phyloP scores from a whole-genome alignment of 2,888 invertebrate species.

The Adineta ricciae region DNA sequence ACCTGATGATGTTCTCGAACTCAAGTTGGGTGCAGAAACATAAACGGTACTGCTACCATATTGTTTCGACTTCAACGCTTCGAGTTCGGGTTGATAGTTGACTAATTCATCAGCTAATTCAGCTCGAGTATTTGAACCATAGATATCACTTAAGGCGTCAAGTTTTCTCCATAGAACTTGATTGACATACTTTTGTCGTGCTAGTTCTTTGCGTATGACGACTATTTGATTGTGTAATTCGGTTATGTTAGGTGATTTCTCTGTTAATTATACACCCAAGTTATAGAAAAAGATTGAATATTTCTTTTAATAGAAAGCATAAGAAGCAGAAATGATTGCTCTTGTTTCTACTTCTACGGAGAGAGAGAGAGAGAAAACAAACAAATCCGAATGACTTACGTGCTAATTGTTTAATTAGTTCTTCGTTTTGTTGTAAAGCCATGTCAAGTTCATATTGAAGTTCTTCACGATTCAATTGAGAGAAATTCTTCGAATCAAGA shows the following conservation, averaged over 20 bases:
- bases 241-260: constrained; percentile 8
- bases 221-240: constrained; percentile 14
- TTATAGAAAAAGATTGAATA: not conserved
- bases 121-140: constrained; percentile 13
- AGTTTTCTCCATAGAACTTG: constrained; percentile 18
- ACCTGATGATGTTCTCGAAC: constrained; percentile 13
- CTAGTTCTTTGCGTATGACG: constrained; percentile 8
- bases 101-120: constrained; percentile 1
- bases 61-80: not conserved
- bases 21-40: not conserved
- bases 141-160: not conserved
- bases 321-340: not conserved
- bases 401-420: not conserved
- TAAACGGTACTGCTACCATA: too few relatives aligned
- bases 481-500: not conserved
- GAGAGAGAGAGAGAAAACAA: not conserved
- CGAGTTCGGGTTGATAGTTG: not conserved
- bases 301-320: not conserved
- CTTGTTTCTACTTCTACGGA: not conserved
- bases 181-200: not conserved
- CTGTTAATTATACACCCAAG: not conserved
- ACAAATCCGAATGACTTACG: too few relatives aligned
- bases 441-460: not conserved
- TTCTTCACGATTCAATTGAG: constrained; percentile 6
- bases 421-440: not conserved